These are phyloP conservation scores for Drosophila neoperkinsi DNA, from an alignment of 2,888 invertebrate genomes.

Conservation along the genomic window DNA sequence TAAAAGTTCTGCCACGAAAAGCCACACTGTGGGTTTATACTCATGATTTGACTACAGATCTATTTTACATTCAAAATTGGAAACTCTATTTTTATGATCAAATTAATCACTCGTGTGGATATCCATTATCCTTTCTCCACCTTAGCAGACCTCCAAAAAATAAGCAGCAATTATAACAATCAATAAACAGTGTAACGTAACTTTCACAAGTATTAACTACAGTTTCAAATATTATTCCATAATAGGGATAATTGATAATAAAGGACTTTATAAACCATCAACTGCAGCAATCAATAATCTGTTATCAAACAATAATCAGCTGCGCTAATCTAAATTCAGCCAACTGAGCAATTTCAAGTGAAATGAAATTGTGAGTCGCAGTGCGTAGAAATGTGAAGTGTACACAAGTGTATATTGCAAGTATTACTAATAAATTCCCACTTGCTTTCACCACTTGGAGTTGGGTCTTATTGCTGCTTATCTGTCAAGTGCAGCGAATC, in stretches of 20 bases:
- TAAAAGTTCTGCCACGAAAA: not conserved
- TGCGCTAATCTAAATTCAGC: not conserved
- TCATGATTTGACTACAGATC: not conserved
- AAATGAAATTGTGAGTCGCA: constrained; percentile 1
- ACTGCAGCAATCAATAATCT: not conserved
- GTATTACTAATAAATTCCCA: constrained; percentile 61
- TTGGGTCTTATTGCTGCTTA: constrained; percentile 44
- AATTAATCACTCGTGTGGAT: not conserved
- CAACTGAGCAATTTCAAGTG: not conserved
- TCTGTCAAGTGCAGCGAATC: constrained; percentile 70
- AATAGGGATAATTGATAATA: not conserved
- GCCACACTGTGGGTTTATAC: not conserved
- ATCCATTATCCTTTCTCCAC: not conserved
- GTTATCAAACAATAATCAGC: constrained; percentile 6
- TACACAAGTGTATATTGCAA: constrained; percentile 19
- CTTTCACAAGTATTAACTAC: not conserved
- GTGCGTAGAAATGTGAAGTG: constrained; percentile 4
- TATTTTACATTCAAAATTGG: not conserved
- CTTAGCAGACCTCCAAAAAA: not conserved
- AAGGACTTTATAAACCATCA: not conserved
- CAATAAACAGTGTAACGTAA: not conserved
- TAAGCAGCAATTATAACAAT: not conserved
- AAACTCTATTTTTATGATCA: not conserved
- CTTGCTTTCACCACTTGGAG: constrained; percentile 54
- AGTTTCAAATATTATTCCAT: no score